Percentiles rank a stretch among this genome's conserved stretches.
Evolutionary conservation across 2,113 vertebrate species (phyloP).

Genomic region (Pituophis catenifer): DNA sequence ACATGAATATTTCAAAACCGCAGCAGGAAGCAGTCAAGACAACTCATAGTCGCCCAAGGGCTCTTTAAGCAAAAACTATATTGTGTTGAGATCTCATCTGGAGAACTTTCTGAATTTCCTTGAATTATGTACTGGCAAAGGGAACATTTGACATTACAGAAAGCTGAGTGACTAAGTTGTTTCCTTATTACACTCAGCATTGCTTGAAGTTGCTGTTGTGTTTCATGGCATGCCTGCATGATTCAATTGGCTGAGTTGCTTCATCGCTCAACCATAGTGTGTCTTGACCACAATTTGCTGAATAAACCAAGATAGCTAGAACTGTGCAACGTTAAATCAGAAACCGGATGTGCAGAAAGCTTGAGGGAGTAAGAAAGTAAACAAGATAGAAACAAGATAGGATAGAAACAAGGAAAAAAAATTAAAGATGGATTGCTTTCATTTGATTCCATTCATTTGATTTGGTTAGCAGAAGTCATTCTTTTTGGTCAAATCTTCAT

Average conservation of each 20-base stretch:
- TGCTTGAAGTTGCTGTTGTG: no score
- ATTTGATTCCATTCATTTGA: neutral
- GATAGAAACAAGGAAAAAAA: neutral
- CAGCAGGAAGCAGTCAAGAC: neutral
- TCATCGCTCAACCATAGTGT: neutral
- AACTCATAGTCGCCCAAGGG: neutral
- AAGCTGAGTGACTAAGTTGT: no score
- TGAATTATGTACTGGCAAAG: neutral
- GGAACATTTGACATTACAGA: neutral
- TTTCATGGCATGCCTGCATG: no score
- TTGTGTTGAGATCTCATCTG: slow-evolving; percentile 20
- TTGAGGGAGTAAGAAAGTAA: neutral
- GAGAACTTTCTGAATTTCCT: neutral
- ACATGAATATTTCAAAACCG: neutral
- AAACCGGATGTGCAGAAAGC: neutral
- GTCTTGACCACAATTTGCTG: neutral
- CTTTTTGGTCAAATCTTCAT: neutral
- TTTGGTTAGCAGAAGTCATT: neutral
- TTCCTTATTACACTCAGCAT: neutral
- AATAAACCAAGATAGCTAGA: neutral
- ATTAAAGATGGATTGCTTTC: neutral
- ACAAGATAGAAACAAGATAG: neutral
- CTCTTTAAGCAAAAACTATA: neutral
- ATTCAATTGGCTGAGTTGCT: neutral
- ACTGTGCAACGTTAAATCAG: neutral